These are phyloP conservation scores for Coelinius sp. DNA, from an alignment of 2,888 invertebrate genomes.

Conservation along the genomic window DNA sequence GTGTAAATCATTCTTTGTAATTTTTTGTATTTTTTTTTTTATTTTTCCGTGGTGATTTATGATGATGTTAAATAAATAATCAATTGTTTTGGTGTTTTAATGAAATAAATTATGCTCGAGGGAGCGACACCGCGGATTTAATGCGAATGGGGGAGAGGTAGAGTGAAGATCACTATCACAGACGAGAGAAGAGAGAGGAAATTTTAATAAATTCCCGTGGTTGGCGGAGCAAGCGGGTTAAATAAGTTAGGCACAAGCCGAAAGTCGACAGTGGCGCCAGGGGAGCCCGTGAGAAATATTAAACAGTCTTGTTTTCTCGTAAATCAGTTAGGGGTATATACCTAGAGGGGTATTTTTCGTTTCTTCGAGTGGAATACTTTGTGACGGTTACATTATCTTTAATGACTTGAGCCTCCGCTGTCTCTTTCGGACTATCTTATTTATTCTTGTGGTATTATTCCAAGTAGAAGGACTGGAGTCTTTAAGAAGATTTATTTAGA, in stretches of 20 bases:
- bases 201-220: slow-evolving; percentile 55
- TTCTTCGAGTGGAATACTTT: background rate
- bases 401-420: slow-evolving; percentile 1
- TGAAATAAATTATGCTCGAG: slow-evolving; percentile 10
- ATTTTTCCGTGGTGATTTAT: background rate
- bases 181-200: slow-evolving; percentile 38
- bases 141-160: background rate
- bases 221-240: slow-evolving; percentile 27
- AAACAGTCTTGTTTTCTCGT: slow-evolving; percentile 70
- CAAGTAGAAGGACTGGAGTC: background rate
- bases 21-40: background rate
- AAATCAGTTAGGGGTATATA: slow-evolving; percentile 69
- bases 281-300: slow-evolving; percentile 65
- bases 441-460: background rate
- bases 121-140: background rate
- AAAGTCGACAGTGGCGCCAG: slow-evolving; percentile 61
- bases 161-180: slow-evolving; percentile 44
- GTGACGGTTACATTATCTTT: slow-evolving; percentile 12
- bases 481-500: too few relatives aligned
- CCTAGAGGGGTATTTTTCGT: slow-evolving; percentile 18
- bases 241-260: slow-evolving; percentile 37
- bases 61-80: background rate
- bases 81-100: slow-evolving; percentile 22
- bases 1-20: background rate
- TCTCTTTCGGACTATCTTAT: background rate